Evolutionary conservation across 64 coral and sea anemone genomes (phyloP), one percentile per base, ranked within the genome.

Genomic region (Trachythela sp.): DNA sequence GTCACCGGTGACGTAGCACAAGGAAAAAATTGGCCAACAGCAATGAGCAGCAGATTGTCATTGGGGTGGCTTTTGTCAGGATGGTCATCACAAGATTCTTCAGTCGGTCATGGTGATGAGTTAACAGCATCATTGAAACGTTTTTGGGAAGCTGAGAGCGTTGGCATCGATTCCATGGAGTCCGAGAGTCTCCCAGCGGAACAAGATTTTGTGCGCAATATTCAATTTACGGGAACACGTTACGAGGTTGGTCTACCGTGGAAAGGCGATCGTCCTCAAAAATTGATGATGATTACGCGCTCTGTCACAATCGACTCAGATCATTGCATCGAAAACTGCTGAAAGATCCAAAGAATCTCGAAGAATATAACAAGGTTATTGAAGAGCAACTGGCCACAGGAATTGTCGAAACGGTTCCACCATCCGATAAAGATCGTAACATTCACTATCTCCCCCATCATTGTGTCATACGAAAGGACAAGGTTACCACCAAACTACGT

Each of bases 41-140:
- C 94, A 41, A 51, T 95, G 8, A 32, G 80, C 30, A 92, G 91
- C 58, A 92, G 84, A 89, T n/a, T n/a, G n/a, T n/a, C n/a, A n/a
- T 88, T 92, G 30, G 91, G 91, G 43, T 95, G 91, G 88, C 83
- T 92, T 24, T 85, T 95, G 48, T 95, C 91, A 24, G 91, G 94
- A 54, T 75, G 40, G 41, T 71, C 64, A 70, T 49, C 39, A 52
- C 31, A 71, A 70, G 18, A 77, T n/a, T 45, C 80, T 29, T 33
- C 67, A 31, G 36, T 22, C 38, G 83, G 11, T 6, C 42, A 88
- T 39, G 86, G 89, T 49, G 48, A 91, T 30, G 40, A 91, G 41
- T 54, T 88, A 35, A 39, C 90, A 20, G 38, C 70, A 48, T 70
- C 64, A 27, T 56, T 94, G 85, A 94, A 94, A 45, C 85, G 76